Conservation (phyloP, 2,113 vertebrate species). For the Drymodes brunneopygia region DNA sequence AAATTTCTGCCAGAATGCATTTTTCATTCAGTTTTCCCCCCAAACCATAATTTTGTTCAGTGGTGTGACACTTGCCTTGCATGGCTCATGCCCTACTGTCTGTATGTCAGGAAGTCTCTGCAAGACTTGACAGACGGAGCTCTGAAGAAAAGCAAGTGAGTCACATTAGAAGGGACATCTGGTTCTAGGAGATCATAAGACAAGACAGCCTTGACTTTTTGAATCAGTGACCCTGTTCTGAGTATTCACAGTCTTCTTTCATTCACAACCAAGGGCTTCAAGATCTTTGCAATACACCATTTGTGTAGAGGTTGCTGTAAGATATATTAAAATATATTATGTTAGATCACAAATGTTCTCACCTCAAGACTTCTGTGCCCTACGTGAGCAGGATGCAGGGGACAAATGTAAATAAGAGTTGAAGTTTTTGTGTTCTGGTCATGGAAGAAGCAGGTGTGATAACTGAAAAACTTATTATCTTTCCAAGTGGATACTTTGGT, state of each 20-base stretch:
- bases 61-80: background rate
- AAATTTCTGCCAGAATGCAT: background rate
- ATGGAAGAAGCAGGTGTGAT: background rate
- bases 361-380: background rate
- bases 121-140: slow-evolving; percentile 41
- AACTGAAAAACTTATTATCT: background rate
- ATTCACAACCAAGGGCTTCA: background rate
- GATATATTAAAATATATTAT: background rate
- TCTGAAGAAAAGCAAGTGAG: slow-evolving; percentile 62
- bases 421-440: background rate
- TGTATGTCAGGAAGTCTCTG: slow-evolving; percentile 9
- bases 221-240: background rate
- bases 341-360: background rate
- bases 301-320: background rate
- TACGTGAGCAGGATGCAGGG: background rate
- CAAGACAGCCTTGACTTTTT: background rate
- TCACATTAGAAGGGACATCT: background rate
- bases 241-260: background rate
- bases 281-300: background rate
- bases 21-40: background rate
- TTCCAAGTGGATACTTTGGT: background rate
- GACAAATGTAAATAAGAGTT: background rate
- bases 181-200: background rate
- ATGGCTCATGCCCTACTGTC: background rate
- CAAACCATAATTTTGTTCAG: background rate